Base-by-base conservation (phyloP, 2,113 vertebrate species). In the Takifugu flavidus region DNA sequence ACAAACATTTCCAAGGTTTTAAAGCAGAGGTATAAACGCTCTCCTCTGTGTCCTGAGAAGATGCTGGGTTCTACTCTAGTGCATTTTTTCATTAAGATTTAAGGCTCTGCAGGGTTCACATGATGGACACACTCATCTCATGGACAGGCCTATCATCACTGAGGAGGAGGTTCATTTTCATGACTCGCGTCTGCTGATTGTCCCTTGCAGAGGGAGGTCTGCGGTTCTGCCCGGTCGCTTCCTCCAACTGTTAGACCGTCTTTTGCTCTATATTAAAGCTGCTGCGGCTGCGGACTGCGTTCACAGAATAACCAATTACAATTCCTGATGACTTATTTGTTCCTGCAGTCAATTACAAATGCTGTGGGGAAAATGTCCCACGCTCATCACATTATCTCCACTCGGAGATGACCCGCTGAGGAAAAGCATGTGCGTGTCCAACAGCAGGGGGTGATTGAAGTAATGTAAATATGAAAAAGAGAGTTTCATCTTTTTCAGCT, bases 1-100 rank as follows among this genome's bases (percentile, higher is more conserved):
- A 81, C 75, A 73, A 65, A 76, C 67, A 25, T 71, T 72, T 82
- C 69, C 73, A 78, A 68, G 49, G 49, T 72, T 63, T 83, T 56
- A 85, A 83, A 89, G 82, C 86, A 86, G 92, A 92, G 90, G 92
- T 91, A 86, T 79, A 78, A 76, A 86, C 82, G 72, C 79, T 74
- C 62, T 59, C 83, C 29, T 39, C 74, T 75, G 52, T 82, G 83
- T 91, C 89, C 89, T 90, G 91, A 87, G 82, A 45, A 79, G 73
- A 89, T 58, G 69, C 79, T 64, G 71, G 65, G 78, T 79, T 82
- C 62, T 89, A 82, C 79, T 87, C 85, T 91, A 93, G 92, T 92
- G 91, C 90, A 91, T 87, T 91, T 89, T 58, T 47, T 83, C 64
- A 64, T 80, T 81, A 69, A 55, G 88, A 88, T 87, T 86, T 77